phyloP scores from a whole-genome alignment of 2,113 vertebrate species.

The Mungos mungo region DNA sequence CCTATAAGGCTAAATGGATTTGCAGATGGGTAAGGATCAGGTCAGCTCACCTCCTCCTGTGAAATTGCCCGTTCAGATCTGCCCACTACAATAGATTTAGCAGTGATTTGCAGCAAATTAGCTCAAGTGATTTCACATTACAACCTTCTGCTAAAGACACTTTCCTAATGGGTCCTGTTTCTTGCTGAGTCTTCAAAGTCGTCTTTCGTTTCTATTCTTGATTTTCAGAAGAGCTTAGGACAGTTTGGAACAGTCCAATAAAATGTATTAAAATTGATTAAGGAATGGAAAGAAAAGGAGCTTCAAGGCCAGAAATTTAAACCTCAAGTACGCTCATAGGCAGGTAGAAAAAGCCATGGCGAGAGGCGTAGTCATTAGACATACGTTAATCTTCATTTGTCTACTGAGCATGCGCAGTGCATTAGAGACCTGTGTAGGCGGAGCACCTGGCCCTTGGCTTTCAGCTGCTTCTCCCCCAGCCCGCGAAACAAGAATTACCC shows the following conservation, averaged over 20 bases:
- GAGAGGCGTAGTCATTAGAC: fast-evolving
- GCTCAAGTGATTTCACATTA: slow-evolving; percentile 35
- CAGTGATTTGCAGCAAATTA: slow-evolving; percentile 55
- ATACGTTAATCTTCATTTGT: not conserved
- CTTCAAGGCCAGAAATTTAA: not conserved
- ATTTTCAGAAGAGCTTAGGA: slow-evolving; percentile 7
- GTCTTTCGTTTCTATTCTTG: slow-evolving; percentile 23
- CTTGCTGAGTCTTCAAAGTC: not conserved
- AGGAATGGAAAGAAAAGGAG: not conserved
- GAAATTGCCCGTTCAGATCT: slow-evolving; percentile 57
- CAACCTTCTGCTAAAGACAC: slow-evolving; percentile 11
- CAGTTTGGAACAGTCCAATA: not conserved
- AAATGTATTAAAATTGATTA: slow-evolving; percentile 19
- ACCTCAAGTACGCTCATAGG: not conserved
- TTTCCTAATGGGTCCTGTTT: not conserved
- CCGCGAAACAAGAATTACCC: not conserved
- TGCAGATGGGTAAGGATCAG: slow-evolving; percentile 60
- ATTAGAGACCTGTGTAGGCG: too few species aligned
- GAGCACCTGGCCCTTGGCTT: not conserved
- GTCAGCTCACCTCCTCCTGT: slow-evolving; percentile 21
- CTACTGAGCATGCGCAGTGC: too few species aligned
- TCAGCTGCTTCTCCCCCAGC: not conserved
- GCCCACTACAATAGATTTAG: slow-evolving; percentile 47
- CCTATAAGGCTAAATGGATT: slow-evolving; percentile 58
- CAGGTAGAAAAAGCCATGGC: not conserved